Percentiles rank a stretch among this genome's conserved stretches.
phyloP scores from a whole-genome alignment of 2,888 invertebrate species.

The Aphodius sticticus region DNA sequence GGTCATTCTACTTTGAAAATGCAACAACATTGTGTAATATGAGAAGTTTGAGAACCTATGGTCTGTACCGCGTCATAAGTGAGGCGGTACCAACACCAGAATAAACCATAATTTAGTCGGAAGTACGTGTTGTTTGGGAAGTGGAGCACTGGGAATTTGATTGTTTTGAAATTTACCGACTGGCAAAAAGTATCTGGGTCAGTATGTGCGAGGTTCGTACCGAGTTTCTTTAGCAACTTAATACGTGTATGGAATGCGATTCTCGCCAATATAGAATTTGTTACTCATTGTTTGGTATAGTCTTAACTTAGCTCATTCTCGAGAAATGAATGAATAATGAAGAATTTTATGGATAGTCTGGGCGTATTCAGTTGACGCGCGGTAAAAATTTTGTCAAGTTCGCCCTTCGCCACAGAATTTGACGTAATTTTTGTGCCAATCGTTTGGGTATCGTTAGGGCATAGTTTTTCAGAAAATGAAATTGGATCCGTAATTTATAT shows the following conservation, averaged over 20 bases:
- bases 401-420: too few species aligned
- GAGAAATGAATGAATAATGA: background rate
- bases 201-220: background rate
- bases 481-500: too few species aligned
- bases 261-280: background rate
- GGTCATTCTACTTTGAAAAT: conserved; percentile 4
- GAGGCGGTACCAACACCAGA: background rate
- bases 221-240: background rate
- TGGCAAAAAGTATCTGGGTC: background rate
- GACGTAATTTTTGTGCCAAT: too few species aligned
- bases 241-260: background rate
- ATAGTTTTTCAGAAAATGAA: too few species aligned
- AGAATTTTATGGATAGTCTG: too few species aligned
- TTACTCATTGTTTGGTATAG: background rate
- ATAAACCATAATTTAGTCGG: background rate
- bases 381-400: too few species aligned
- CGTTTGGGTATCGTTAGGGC: too few species aligned
- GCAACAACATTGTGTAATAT: background rate
- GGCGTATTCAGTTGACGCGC: too few species aligned
- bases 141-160: background rate
- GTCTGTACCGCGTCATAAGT: background rate
- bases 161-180: conserved; percentile 4
- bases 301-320: background rate
- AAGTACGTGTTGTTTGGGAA: background rate
- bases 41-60: background rate